Evolutionary conservation across 2,113 vertebrate species (phyloP).

Genomic region (Columba livia): DNA sequence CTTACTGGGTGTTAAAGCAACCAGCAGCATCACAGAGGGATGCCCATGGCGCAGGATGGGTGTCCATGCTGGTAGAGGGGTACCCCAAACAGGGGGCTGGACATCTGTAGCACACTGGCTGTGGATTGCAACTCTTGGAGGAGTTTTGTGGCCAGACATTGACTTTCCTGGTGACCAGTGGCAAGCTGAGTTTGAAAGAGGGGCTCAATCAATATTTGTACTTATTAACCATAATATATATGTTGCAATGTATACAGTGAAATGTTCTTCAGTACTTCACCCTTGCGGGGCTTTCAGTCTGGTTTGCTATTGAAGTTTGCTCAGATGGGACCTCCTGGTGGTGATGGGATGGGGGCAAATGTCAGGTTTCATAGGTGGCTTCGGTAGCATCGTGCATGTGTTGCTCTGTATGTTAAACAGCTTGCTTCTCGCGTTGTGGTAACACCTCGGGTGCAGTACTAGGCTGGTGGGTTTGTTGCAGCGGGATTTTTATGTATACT

Average conservation of each 20-base stretch:
- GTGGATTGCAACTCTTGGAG: neutral
- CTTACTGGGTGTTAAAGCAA: accelerated
- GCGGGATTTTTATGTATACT: neutral
- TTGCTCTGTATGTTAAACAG: accelerated
- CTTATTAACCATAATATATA: neutral
- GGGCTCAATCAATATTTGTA: neutral
- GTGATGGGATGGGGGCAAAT: neutral
- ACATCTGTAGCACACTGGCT: neutral
- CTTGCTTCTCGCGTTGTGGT: neutral
- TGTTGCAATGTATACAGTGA: accelerated
- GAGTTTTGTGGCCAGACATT: neutral
- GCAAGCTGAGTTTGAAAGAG: neutral
- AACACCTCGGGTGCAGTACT: neutral
- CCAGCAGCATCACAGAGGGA: neutral
- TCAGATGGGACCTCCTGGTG: neutral
- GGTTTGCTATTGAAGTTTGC: neutral
- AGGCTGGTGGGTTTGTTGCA: neutral
- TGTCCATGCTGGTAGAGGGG: neutral
- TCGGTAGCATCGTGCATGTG: accelerated
- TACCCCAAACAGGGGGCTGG: neutral
- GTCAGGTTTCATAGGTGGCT: neutral
- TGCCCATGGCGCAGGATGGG: neutral
- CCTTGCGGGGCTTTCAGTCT: neutral
- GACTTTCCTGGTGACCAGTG: neutral
- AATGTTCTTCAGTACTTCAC: neutral